Evolutionary conservation across 2,113 vertebrate species (phyloP).

Genomic region (Enhydra lutris): DNA sequence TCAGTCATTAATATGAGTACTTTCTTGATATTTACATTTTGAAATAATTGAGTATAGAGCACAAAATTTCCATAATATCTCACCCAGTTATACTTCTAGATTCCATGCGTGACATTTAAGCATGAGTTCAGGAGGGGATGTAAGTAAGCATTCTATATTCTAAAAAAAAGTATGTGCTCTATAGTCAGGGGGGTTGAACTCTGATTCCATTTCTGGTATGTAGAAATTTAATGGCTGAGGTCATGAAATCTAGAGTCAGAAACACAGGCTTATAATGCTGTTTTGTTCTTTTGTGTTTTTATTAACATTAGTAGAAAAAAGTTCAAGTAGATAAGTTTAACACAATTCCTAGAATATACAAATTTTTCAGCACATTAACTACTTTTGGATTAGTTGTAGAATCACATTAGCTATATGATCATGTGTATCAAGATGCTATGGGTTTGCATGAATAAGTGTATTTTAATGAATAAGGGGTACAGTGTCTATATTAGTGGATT

Average conservation of each 20-base stretch:
- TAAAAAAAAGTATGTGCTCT: not conserved
- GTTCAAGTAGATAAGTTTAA: not conserved
- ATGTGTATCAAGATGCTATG: not conserved
- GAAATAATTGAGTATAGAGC: not conserved
- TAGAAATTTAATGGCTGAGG: not conserved
- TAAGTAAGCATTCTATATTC: too few relatives aligned
- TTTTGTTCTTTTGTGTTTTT: not conserved
- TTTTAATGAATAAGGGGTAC: not conserved
- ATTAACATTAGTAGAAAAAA: not conserved
- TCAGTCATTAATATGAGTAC: not conserved
- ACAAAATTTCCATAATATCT: not conserved
- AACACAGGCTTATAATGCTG: not conserved
- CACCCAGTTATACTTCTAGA: not conserved
- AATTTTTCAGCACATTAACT: not conserved
- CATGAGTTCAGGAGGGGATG: not conserved
- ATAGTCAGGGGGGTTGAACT: accelerated
- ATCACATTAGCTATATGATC: not conserved
- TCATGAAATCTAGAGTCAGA: not conserved
- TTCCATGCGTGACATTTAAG: not conserved
- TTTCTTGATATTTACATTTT: not conserved
- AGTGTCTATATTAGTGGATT: not conserved
- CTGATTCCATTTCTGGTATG: not conserved
- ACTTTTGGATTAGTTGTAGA: not conserved
- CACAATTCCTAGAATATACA: not conserved
- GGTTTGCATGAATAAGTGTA: not conserved